Evolutionary conservation across 2,888 invertebrate species (phyloP).

Genomic region (Mimumesa dahlbomi): DNA sequence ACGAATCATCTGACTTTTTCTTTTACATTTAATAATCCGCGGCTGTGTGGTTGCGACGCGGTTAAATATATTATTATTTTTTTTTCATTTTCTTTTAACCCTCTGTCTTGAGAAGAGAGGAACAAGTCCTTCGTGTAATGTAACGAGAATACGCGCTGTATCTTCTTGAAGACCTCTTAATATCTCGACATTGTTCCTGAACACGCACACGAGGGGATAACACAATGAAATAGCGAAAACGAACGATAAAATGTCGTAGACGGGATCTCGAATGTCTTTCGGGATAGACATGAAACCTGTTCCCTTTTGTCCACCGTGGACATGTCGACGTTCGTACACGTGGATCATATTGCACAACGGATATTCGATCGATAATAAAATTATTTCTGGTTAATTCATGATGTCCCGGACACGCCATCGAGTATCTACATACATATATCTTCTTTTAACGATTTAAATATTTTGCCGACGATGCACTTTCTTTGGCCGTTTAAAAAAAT

Average conservation of each 20-base stretch:
- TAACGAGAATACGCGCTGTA: conserved; percentile 38
- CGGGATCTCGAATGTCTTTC: conserved; percentile 30
- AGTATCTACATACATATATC: conserved; percentile 35
- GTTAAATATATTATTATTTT: conserved; percentile 44
- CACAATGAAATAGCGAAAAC: conserved; percentile 54
- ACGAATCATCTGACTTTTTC: conserved; percentile 53
- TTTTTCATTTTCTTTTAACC: conserved; percentile 23
- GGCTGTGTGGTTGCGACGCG: conserved; percentile 49
- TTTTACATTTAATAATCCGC: conserved; percentile 44
- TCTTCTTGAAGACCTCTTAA: conserved; percentile 27
- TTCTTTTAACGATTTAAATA: no score
- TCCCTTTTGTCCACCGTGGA: conserved; percentile 34
- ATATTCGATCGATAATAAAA: conserved; percentile 4
- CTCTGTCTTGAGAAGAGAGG: conserved; percentile 61
- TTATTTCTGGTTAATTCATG: conserved; percentile 15
- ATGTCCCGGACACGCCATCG: neutral
- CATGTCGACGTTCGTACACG: neutral
- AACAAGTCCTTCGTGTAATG: conserved; percentile 43
- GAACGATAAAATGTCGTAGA: conserved; percentile 32
- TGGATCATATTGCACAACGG: neutral
- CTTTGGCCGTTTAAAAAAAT: conserved; percentile 57
- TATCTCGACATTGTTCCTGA: conserved; percentile 52
- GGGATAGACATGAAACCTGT: conserved; percentile 56
- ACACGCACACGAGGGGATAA: conserved; percentile 64
- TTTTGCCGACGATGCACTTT: conserved; percentile 31